A percentile compares a stretch with the other conserved stretches of the same genome.
phyloP scores from a whole-genome alignment of 2,797 vertebrate genomes.

The Oreortyx pictus region DNA sequence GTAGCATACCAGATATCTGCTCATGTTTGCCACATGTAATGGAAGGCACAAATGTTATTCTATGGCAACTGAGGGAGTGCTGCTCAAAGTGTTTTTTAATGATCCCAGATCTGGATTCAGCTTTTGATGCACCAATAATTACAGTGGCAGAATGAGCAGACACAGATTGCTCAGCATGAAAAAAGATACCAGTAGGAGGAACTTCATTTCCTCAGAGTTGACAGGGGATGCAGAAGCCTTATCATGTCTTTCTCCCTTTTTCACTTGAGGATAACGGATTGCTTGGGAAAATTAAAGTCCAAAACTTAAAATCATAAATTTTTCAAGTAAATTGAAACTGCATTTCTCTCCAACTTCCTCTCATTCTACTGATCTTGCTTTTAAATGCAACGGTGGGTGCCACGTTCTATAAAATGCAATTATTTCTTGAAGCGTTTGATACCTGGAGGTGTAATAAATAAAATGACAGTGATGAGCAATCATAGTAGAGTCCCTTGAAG shows the following conservation, averaged over 20 bases:
- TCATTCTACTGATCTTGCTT: not conserved
- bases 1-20: not conserved
- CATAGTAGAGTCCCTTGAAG: not conserved
- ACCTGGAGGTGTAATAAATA: not conserved
- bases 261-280: not conserved
- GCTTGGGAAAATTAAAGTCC: not conserved
- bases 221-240: not conserved
- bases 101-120: not conserved
- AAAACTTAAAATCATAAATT: not conserved
- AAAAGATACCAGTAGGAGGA: not conserved
- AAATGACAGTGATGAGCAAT: not conserved
- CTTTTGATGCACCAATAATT: not conserved
- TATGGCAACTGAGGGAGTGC: rapidly evolving
- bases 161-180: not conserved
- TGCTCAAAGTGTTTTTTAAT: not conserved
- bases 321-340: not conserved
- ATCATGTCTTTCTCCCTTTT: not conserved
- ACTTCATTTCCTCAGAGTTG: not conserved
- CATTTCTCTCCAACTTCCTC: not conserved
- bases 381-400: not conserved
- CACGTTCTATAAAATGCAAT: not conserved
- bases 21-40: rapidly evolving
- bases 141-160: not conserved
- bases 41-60: not conserved
- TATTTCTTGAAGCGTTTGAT: not conserved